Evolutionary conservation across 2,113 vertebrate genomes (phyloP).

Genomic region (Heptranchias perlo): DNA sequence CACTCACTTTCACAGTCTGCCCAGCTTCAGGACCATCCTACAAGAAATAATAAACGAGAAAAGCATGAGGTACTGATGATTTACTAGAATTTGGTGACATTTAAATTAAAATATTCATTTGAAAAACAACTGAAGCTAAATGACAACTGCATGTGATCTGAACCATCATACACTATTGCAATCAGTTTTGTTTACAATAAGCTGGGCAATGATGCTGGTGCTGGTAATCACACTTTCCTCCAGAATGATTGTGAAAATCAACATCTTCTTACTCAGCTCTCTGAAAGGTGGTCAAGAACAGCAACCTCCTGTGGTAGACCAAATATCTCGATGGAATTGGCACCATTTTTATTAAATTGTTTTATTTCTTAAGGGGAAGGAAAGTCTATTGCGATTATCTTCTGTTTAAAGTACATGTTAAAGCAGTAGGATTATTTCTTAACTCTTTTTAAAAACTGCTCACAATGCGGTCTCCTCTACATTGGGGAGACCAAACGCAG

Average conservation of each 20-base stretch:
- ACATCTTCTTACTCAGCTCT: not conserved
- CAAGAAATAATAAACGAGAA: conserved; percentile 42
- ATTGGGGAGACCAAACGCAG: too few species aligned
- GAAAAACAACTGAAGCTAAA: not conserved
- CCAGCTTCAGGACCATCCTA: conserved; percentile 86
- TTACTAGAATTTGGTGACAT: not conserved
- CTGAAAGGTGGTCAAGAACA: not conserved
- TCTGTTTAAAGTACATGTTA: not conserved
- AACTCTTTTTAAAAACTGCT: not conserved
- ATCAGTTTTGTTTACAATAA: not conserved
- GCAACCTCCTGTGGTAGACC: not conserved
- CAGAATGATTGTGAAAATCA: not conserved
- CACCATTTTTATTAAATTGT: not conserved
- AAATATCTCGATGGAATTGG: not conserved
- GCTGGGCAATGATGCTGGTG: not conserved
- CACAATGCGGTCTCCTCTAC: too few species aligned
- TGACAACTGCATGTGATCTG: not conserved
- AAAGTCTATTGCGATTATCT: not conserved
- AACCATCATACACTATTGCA: not conserved
- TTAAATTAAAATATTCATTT: not conserved
- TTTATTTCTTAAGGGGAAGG: not conserved
- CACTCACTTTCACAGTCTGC: conserved; percentile 90
- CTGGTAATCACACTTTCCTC: not conserved
- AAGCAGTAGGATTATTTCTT: not conserved
- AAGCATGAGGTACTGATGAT: not conserved